phyloP scores from a whole-genome alignment of 2,797 vertebrate species.

The Oophaga sylvatica region DNA sequence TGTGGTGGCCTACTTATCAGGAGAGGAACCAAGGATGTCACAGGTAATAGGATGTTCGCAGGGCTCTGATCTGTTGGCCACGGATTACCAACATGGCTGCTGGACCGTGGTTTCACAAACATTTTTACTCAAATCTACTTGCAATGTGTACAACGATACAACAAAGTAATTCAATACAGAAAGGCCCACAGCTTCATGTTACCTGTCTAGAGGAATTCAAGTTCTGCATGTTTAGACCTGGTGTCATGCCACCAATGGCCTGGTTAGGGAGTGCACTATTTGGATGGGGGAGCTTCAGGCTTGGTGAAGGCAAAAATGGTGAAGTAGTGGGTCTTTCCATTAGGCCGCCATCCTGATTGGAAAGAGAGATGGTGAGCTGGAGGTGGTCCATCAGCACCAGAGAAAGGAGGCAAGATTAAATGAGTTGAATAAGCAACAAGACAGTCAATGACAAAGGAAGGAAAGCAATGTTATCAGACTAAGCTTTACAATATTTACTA shows the following conservation, averaged over 20 bases:
- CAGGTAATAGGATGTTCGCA: too few species aligned
- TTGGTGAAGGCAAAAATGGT: constrained; percentile 99
- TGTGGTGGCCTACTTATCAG: too few species aligned
- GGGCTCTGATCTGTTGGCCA: too few species aligned
- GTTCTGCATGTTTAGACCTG: constrained; percentile 98
- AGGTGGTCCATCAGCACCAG: constrained; percentile 65
- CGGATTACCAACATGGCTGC: too few species aligned
- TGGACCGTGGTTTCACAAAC: too few species aligned
- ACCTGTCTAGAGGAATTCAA: constrained; percentile 99
- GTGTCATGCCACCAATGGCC: constrained; percentile 93
- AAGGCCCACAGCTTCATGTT: constrained; percentile 55
- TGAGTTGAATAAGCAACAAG: neutral
- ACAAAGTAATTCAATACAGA: neutral
- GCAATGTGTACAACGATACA: neutral
- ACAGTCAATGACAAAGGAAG: constrained; percentile 67
- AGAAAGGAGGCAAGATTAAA: constrained; percentile 13
- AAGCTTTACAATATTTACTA: neutral
- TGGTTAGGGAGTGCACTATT: constrained; percentile 96
- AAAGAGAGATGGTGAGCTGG: constrained; percentile 78
- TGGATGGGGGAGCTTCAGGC: constrained; percentile 97
- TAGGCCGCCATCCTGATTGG: constrained; percentile 90
- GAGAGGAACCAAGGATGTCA: too few species aligned
- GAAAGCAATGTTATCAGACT: constrained; percentile 69
- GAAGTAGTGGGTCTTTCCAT: constrained; percentile 95
- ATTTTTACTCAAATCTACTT: neutral